Percentiles rank a stretch among this genome's conserved stretches.
These are phyloP conservation scores for Boloria selene DNA, from an alignment of 2,888 invertebrate genomes.

Conservation along the genomic window DNA sequence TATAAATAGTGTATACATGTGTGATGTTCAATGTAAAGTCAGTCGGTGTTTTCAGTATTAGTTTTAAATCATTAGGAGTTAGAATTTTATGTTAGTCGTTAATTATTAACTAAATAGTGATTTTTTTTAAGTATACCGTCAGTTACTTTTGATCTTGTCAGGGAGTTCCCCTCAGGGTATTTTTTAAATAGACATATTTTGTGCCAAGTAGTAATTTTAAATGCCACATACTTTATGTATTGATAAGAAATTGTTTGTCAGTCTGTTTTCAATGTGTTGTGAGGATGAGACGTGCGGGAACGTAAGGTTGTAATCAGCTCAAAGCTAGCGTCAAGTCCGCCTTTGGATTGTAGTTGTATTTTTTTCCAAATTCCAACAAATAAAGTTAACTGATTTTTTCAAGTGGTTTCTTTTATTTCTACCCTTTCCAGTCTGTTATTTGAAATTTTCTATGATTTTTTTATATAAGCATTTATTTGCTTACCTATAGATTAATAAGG, in stretches of 20 bases:
- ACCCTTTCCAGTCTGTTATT: not conserved
- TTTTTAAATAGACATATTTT: slow-evolving; percentile 50
- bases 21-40: slow-evolving; percentile 64
- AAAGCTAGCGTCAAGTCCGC: slow-evolving; percentile 58
- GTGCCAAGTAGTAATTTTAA: slow-evolving; percentile 46
- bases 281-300: slow-evolving; percentile 40
- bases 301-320: slow-evolving; percentile 64
- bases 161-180: slow-evolving; percentile 45
- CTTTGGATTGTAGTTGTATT: slow-evolving; percentile 65
- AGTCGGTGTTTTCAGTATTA: slow-evolving; percentile 72
- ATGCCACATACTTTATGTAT: slow-evolving; percentile 35
- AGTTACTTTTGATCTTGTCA: slow-evolving; percentile 59
- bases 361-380: slow-evolving; percentile 73
- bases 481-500: too few species aligned
- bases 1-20: slow-evolving; percentile 49
- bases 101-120: slow-evolving; percentile 72
- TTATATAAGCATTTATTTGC: too few species aligned
- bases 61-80: slow-evolving; percentile 75
- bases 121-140: slow-evolving; percentile 66
- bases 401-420: slow-evolving; percentile 46
- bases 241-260: slow-evolving; percentile 61
- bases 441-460: too few species aligned
- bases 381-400: slow-evolving; percentile 72
- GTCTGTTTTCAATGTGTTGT: slow-evolving; percentile 48
- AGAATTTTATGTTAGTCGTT: slow-evolving; percentile 76